Conservation (phyloP, 2,797 vertebrate genomes). For the Halcyon leucocephala region DNA sequence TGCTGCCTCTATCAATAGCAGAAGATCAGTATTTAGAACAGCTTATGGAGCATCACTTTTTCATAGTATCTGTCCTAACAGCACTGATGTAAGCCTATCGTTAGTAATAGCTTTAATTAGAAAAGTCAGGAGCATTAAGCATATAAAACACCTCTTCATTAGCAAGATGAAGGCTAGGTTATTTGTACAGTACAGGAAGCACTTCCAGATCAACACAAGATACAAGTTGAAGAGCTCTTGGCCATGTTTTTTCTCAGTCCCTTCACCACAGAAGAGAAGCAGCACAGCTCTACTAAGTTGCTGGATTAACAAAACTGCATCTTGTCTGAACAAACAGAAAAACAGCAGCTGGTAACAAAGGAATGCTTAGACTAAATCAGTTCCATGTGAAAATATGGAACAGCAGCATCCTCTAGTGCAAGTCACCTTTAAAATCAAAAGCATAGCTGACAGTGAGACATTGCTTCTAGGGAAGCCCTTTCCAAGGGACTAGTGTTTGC, state of each 20-base stretch:
- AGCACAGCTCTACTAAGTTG: neutral
- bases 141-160: slow-evolving; percentile 37
- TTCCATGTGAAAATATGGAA: slow-evolving; percentile 46
- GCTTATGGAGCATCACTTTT: neutral
- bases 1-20: neutral
- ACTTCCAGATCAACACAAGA: slow-evolving; percentile 21
- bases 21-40: neutral
- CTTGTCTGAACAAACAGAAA: slow-evolving; percentile 6
- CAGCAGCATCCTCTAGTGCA: slow-evolving; percentile 71
- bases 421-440: slow-evolving; percentile 59
- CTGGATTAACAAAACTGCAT: slow-evolving; percentile 38
- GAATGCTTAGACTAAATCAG: slow-evolving; percentile 48
- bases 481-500: slow-evolving; percentile 58
- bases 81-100: neutral
- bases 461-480: slow-evolving; percentile 59
- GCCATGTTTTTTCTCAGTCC: neutral
- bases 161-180: slow-evolving; percentile 40
- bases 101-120: slow-evolving; percentile 30
- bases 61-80: neutral
- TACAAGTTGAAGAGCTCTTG: neutral
- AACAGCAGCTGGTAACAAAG: slow-evolving; percentile 58
- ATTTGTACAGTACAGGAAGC: slow-evolving; percentile 44
- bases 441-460: slow-evolving; percentile 53
- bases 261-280: slow-evolving; percentile 17
- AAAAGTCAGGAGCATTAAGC: slow-evolving; percentile 51